These are phyloP conservation scores for Ectemnius cavifrons DNA, from an alignment of 2,888 invertebrate genomes.

Conservation along the genomic window DNA sequence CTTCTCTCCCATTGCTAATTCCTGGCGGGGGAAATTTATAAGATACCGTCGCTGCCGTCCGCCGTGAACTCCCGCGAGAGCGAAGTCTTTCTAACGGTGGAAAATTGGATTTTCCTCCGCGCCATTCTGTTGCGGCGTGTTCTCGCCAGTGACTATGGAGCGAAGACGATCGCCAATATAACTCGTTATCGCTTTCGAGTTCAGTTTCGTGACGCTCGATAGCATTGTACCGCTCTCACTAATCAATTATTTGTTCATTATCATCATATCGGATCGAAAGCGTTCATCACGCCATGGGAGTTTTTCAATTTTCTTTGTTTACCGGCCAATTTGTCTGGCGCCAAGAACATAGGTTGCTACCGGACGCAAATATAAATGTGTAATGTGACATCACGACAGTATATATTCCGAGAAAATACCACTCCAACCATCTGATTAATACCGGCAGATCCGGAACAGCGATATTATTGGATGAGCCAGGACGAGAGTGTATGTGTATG, in stretches of 20 bases:
- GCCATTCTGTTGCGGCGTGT: no score
- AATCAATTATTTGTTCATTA: slow-evolving; percentile 29
- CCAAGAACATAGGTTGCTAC: slow-evolving; percentile 2
- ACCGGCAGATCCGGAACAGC: slow-evolving; percentile 39
- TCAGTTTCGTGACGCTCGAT: not conserved
- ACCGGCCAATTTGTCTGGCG: slow-evolving; percentile 18
- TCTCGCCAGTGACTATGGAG: no score
- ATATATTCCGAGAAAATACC: slow-evolving; percentile 46
- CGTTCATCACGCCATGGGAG: slow-evolving; percentile 30
- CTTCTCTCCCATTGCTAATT: not conserved
- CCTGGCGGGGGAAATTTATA: not conserved
- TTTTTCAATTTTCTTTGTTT: slow-evolving; percentile 45
- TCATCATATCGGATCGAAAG: slow-evolving; percentile 32
- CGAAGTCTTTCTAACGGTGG: no score
- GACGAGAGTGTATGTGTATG: not conserved
- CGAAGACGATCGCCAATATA: no score
- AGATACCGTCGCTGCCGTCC: not conserved
- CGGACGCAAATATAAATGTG: slow-evolving; percentile 9
- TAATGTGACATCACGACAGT: slow-evolving; percentile 24
- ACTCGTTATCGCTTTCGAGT: no score
- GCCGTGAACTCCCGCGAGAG: no score
- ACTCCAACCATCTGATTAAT: slow-evolving; percentile 52
- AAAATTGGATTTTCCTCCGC: no score
- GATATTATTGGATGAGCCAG: slow-evolving; percentile 44
- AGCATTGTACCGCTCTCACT: slow-evolving; percentile 16